Conservation (phyloP, 2,113 vertebrate genomes). For the Platysteira castanea region DNA sequence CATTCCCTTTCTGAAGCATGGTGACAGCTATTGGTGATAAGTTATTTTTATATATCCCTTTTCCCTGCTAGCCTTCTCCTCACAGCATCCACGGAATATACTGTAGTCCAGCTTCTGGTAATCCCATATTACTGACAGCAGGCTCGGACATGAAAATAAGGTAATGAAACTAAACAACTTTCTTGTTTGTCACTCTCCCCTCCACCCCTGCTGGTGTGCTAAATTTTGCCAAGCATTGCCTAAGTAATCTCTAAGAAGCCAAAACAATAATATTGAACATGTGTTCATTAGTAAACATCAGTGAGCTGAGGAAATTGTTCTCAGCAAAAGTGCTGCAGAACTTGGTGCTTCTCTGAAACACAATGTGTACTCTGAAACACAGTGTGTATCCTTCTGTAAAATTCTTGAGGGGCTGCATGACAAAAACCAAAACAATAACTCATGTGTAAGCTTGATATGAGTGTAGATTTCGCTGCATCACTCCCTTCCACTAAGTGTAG, state of each 20-base stretch:
- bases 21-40: background rate
- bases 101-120: conserved; percentile 96
- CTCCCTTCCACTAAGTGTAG: background rate
- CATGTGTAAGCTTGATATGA: background rate
- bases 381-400: background rate
- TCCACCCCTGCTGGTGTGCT: background rate
- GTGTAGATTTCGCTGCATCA: background rate
- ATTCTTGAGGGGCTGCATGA: background rate
- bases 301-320: background rate
- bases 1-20: background rate
- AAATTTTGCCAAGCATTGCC: background rate
- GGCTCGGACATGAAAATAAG: conserved; percentile 99
- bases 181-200: background rate
- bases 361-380: background rate
- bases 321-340: background rate
- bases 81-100: conserved; percentile 96
- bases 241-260: background rate
- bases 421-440: background rate
- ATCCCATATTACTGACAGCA: conserved; percentile 93
- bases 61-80: conserved; percentile 80
- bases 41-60: background rate
- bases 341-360: background rate
- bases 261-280: background rate
- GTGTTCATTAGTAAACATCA: background rate
- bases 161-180: conserved; percentile 53